phyloP scores from a whole-genome alignment of 2,797 vertebrate species.

The Malurus splendens region DNA sequence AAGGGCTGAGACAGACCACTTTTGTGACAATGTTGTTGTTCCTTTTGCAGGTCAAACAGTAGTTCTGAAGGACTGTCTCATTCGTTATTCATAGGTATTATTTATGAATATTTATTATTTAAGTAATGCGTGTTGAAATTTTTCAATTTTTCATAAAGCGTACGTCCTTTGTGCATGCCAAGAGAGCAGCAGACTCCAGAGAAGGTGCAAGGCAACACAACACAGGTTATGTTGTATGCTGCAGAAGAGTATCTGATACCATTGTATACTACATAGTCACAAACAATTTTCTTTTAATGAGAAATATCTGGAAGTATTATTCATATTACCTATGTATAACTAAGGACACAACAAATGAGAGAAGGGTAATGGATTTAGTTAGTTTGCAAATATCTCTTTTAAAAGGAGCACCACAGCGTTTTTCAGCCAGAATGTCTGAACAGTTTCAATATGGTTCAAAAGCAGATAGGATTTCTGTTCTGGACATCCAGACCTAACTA shows the following conservation, averaged over 20 bases:
- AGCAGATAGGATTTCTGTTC: neutral
- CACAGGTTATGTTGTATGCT: neutral
- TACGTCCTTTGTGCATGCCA: slow-evolving; percentile 38
- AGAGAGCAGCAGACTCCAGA: slow-evolving; percentile 23
- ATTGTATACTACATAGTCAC: neutral
- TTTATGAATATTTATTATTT: slow-evolving; percentile 69
- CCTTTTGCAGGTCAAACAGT: slow-evolving; percentile 56
- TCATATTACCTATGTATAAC: neutral
- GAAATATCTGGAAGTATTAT: neutral
- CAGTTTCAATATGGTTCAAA: neutral
- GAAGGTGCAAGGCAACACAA: neutral
- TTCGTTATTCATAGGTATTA: slow-evolving; percentile 65
- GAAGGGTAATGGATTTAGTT: neutral
- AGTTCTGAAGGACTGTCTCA: slow-evolving; percentile 61
- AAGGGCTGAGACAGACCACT: slow-evolving; percentile 8
- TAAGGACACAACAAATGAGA: neutral
- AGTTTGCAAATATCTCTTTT: neutral
- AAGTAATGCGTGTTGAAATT: slow-evolving; percentile 61
- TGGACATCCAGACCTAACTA: neutral
- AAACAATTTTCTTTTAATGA: neutral
- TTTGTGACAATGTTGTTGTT: slow-evolving; percentile 43
- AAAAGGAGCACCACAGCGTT: neutral
- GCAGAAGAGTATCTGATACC: neutral
- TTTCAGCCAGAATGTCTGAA: neutral
- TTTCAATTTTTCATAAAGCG: slow-evolving; percentile 65